phyloP scores from a whole-genome alignment of 1,140 invertebrate species.

The Diabrotica undecimpunctata region DNA sequence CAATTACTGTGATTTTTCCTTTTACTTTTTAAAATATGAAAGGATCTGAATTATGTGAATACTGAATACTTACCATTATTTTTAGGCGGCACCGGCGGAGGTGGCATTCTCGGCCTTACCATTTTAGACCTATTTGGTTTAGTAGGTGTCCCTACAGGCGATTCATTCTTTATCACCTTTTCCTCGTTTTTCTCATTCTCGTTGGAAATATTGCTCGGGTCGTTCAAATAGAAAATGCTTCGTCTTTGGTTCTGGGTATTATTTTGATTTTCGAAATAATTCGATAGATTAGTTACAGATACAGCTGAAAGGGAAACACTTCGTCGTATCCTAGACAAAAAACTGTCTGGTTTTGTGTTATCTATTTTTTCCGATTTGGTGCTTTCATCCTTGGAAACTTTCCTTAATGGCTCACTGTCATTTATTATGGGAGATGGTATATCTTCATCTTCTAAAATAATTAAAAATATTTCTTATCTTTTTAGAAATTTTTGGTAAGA shows the following conservation, averaged over 20 bases:
- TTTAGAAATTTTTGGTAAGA: too few species aligned
- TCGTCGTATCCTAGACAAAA: slow-evolving; percentile 41
- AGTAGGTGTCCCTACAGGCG: slow-evolving; percentile 25
- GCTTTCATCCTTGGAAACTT: not conserved
- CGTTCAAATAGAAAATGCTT: slow-evolving; percentile 63
- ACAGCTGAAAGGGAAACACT: slow-evolving; percentile 41
- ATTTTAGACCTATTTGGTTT: slow-evolving; percentile 28
- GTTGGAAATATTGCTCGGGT: slow-evolving; percentile 55
- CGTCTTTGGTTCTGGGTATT: slow-evolving; percentile 42
- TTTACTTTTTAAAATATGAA: too few species aligned
- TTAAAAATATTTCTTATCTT: slow-evolving; percentile 1
- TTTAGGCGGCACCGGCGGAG: slow-evolving; percentile 37
- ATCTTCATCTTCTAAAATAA: not conserved
- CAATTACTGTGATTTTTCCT: too few species aligned
- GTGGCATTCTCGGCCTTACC: slow-evolving; percentile 42
- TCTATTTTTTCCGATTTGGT: not conserved
- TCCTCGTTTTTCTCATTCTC: slow-evolving; percentile 17
- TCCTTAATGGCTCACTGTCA: not conserved
- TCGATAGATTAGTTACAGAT: slow-evolving; percentile 31
- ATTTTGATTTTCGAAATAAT: slow-evolving; percentile 21
- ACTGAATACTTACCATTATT: slow-evolving; percentile 11
- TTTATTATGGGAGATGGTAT: not conserved
- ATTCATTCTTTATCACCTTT: slow-evolving; percentile 16
- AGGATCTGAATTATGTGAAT: not conserved
- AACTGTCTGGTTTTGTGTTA: slow-evolving; percentile 7